These are phyloP conservation scores for Ataeniobius toweri DNA, from an alignment of 2,797 vertebrate genomes.

Conservation along the genomic window DNA sequence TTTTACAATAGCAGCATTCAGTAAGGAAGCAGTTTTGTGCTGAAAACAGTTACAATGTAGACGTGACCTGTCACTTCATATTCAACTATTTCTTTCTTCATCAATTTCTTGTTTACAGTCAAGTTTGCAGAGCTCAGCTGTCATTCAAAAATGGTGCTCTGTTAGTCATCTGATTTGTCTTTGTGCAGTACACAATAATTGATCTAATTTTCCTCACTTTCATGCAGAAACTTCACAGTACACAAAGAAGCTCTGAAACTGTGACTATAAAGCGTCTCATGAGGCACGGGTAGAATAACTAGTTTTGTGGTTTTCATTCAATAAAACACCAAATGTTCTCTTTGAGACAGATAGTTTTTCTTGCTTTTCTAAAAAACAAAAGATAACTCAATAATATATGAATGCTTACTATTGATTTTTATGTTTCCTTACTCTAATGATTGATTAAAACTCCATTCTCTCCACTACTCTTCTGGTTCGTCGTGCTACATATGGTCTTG, in stretches of 20 bases:
- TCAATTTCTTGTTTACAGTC: neutral
- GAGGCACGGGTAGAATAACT: constrained; percentile 14
- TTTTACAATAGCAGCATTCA: neutral
- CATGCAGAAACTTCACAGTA: constrained; percentile 2
- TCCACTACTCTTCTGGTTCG: constrained; percentile 2
- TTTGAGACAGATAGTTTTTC: neutral
- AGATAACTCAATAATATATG: neutral
- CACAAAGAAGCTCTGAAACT: constrained; percentile 17
- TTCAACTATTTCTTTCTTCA: neutral
- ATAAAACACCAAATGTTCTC: neutral
- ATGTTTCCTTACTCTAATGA: constrained; percentile 12
- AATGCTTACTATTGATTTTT: neutral
- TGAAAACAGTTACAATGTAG: neutral
- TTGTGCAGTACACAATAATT: neutral
- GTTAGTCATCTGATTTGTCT: constrained; percentile 15
- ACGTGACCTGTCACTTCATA: neutral
- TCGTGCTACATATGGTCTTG: constrained; percentile 21
- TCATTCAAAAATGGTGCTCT: constrained; percentile 1
- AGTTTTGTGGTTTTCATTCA: neutral
- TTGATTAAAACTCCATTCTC: constrained; percentile 18
- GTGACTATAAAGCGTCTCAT: constrained; percentile 4
- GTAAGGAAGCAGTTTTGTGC: neutral
- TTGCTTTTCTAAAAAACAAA: neutral
- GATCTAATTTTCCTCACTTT: constrained; percentile 1
- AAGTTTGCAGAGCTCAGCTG: constrained; percentile 6